Percentiles rank a stretch among this genome's conserved stretches.
phyloP scores from a whole-genome alignment of 2,113 vertebrate genomes.

The Pachypanchax playfairii region DNA sequence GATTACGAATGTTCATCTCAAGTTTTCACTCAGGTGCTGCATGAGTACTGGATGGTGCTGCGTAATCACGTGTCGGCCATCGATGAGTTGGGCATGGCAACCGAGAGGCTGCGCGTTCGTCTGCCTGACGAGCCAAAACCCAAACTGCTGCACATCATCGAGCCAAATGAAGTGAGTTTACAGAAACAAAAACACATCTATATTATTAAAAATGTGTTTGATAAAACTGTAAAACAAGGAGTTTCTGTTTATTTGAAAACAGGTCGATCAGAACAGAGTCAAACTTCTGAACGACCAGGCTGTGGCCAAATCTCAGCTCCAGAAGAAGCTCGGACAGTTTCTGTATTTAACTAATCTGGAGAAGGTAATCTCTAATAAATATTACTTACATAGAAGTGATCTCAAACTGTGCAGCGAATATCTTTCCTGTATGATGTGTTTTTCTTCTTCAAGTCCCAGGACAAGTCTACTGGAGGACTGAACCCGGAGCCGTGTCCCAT shows the following conservation, averaged over 20 bases:
- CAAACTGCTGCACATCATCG: conserved; percentile 94
- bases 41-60: conserved; percentile 98
- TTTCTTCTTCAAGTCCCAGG: conserved; percentile 86
- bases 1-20: too few species aligned
- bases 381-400: not conserved
- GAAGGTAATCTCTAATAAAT: conserved; percentile 80
- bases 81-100: conserved; percentile 97
- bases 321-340: conserved; percentile 96
- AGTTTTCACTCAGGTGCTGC: conserved; percentile 84
- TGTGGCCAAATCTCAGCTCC: conserved; percentile 93
- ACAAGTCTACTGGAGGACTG: conserved; percentile 91
- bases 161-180: conserved; percentile 88
- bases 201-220: not conserved
- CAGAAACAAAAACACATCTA: not conserved
- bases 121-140: conserved; percentile 93
- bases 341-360: conserved; percentile 96
- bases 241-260: conserved; percentile 2
- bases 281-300: conserved; percentile 96
- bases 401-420: not conserved
- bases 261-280: conserved; percentile 96
- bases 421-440: not conserved
- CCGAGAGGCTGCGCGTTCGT: conserved; percentile 90
- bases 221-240: not conserved
- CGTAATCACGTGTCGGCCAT: conserved; percentile 95
- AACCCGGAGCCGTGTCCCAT: conserved; percentile 99